phyloP scores from a whole-genome alignment of 2,113 vertebrate genomes.

The Pituophis catenifer region DNA sequence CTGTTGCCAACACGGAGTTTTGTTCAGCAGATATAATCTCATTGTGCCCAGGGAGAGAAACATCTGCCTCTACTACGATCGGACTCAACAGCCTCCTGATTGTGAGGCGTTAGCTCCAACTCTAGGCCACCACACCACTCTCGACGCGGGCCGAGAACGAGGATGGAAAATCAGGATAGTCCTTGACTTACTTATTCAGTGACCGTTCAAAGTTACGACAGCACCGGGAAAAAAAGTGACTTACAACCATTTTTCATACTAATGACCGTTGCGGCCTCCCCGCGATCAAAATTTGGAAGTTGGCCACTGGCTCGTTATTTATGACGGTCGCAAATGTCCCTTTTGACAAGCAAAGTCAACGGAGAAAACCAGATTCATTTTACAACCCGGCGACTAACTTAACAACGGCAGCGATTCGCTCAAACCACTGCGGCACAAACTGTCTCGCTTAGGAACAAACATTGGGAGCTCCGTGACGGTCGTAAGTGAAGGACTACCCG shows the following conservation, averaged over 20 bases:
- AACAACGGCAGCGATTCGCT: background rate
- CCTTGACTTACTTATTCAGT: background rate
- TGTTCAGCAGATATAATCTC: too few relatives aligned
- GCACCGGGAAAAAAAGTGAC: background rate
- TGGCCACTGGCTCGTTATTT: background rate
- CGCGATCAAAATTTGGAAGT: too few relatives aligned
- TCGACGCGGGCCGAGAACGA: background rate
- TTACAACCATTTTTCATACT: background rate
- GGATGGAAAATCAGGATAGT: background rate
- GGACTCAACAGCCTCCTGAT: too few relatives aligned
- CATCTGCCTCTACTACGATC: too few relatives aligned
- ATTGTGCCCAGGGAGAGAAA: too few relatives aligned
- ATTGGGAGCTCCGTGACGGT: too few relatives aligned
- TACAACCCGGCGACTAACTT: background rate
- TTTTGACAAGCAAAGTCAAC: background rate
- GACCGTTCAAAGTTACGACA: background rate
- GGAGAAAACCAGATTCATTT: background rate
- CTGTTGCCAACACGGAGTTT: too few relatives aligned
- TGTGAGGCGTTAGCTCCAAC: too few relatives aligned
- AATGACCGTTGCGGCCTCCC: background rate
- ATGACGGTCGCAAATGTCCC: background rate
- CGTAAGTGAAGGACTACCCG: too few relatives aligned
- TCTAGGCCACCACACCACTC: too few relatives aligned
- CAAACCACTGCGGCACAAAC: background rate
- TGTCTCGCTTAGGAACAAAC: background rate